Base-by-base conservation (phyloP, 1,140 invertebrate genomes). In the Drosophila micromelanica region DNA sequence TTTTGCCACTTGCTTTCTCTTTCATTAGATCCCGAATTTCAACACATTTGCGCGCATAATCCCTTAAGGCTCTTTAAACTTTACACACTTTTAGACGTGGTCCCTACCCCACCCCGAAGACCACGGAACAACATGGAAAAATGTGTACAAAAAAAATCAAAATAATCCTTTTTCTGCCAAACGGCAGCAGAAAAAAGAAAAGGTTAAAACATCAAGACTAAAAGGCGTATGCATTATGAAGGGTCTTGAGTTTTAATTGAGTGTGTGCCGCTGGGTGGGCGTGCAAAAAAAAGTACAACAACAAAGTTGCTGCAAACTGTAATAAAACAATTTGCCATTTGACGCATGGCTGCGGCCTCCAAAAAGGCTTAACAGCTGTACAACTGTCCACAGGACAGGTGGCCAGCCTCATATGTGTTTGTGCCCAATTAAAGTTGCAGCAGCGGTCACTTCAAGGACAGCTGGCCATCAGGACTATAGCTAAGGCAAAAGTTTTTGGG, bases 61-160 rank as follows among this genome's bases (percentile, higher is more conserved):
- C 87, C 87, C 87, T 90, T 90, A 90, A 90, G 87, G 87, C 87
- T 90, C 87, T 90, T 90, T 90, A 87, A 90, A 90, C 87, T 90
- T 90, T 87, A 87, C 87, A 90, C 81, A 90, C 87, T 90, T 90
- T 82, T 90, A 64, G 71, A 56, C 45, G 64, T 20, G 40, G n/a
- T 69, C 30, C 64, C 71, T 49, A 45, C 45, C 52, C 59, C 15
- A n/a, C 27, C 17, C 17, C 48, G 38, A 45, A 71, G 32, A 65
- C 65, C 60, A 54, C 55, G 48, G 67, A 79, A 71, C 78, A 65
- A 87, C 77, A 73, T 76, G 67, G 46, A 48, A 13, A 20, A 73
- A 68, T 68, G 42, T 57, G 45, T 51, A 30, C 20, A 40, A 46
- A 68, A 74, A 59, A 65, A 61, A 67, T 69, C 62, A 54, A 89